These are phyloP conservation scores for Rhagologus leucostigma DNA, from an alignment of 2,113 vertebrate species.

Conservation along the genomic window DNA sequence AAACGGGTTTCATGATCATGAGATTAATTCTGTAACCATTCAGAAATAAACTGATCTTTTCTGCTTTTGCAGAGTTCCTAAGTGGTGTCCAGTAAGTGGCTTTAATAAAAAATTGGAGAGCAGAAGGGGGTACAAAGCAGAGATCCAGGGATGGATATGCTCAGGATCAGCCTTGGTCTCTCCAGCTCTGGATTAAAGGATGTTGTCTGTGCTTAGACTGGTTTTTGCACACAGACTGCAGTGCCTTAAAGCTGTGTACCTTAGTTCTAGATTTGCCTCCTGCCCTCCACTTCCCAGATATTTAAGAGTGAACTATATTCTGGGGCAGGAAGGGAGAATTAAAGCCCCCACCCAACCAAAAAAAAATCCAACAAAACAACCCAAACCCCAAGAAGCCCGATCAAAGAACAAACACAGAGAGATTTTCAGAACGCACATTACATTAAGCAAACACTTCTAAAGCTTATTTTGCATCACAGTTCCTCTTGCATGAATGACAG, in stretches of 20 bases:
- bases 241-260: neutral
- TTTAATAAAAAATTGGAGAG: neutral
- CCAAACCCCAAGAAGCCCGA: neutral
- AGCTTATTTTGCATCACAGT: neutral
- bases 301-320: neutral
- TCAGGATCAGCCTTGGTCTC: neutral
- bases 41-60: neutral
- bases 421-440: neutral
- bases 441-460: neutral
- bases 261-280: neutral
- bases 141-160: neutral
- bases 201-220: neutral
- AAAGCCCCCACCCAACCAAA: neutral
- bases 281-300: neutral
- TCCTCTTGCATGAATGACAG: neutral
- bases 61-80: neutral
- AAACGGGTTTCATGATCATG: rapidly evolving
- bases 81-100: neutral
- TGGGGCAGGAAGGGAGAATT: neutral
- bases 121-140: neutral
- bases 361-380: neutral
- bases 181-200: neutral
- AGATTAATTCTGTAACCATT: neutral
- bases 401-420: neutral
- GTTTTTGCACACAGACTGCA: neutral